A percentile compares a stretch with the other conserved stretches of the same genome.
phyloP scores from a whole-genome alignment of 2,797 vertebrate genomes.

The Cyprinella venusta region DNA sequence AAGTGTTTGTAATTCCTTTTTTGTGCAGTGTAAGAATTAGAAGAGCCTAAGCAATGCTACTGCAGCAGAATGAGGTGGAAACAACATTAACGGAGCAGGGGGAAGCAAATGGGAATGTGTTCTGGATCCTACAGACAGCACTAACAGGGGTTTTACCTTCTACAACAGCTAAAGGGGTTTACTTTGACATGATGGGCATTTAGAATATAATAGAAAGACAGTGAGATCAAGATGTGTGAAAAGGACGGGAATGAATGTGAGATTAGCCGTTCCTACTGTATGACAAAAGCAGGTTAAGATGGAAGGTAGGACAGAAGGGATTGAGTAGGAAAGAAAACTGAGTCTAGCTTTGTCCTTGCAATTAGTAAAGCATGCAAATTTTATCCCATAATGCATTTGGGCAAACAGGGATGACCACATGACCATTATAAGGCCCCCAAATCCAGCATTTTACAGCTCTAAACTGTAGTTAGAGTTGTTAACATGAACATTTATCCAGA shows the following conservation, averaged over 20 bases:
- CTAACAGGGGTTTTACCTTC: slow-evolving; percentile 18
- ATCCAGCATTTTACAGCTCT: slow-evolving; percentile 56
- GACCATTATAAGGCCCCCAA: slow-evolving; percentile 59
- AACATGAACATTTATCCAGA: not conserved
- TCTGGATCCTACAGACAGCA: slow-evolving; percentile 54
- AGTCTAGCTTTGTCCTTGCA: slow-evolving; percentile 59
- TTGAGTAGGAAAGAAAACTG: not conserved
- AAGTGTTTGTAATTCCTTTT: not conserved
- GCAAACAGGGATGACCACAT: slow-evolving; percentile 45
- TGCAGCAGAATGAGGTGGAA: slow-evolving; percentile 15
- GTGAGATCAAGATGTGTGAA: slow-evolving; percentile 1
- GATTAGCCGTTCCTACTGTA: not conserved
- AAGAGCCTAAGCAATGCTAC: slow-evolving; percentile 17
- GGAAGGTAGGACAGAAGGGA: not conserved
- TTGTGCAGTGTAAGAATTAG: slow-evolving; percentile 37
- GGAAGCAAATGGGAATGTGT: slow-evolving; percentile 41
- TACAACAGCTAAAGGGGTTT: slow-evolving; percentile 32
- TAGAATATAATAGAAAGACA: slow-evolving; percentile 15
- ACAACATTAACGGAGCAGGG: not conserved
- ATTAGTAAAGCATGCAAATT: slow-evolving; percentile 74
- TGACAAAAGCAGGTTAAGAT: slow-evolving; percentile 12
- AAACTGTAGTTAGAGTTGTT: not conserved
- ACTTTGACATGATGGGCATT: not conserved
- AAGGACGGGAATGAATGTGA: slow-evolving; percentile 6
- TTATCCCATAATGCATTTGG: slow-evolving; percentile 58